Evolutionary conservation across 2,797 vertebrate species (phyloP).

Genomic region (Lepidocolaptes lacrymiger): DNA sequence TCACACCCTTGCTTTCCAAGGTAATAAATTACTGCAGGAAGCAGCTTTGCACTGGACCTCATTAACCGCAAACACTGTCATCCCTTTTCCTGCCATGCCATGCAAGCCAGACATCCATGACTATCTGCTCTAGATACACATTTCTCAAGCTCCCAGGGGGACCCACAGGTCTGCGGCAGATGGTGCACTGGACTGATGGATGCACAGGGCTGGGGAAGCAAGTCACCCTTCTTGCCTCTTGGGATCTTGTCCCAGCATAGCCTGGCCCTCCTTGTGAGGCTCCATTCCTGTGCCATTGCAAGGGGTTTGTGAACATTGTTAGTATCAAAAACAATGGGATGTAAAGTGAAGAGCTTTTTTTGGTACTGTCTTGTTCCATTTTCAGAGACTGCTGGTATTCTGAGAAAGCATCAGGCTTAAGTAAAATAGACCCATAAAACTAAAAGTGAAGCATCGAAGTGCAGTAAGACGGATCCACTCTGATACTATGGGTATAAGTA

Average conservation of each 20-base stretch:
- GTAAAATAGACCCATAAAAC: not conserved
- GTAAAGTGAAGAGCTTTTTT: not conserved
- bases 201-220: not conserved
- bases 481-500: rapidly evolving
- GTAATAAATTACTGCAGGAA: not conserved
- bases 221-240: not conserved
- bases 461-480: not conserved
- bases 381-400: not conserved
- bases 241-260: not conserved
- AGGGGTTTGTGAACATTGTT: not conserved
- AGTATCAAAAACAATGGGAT: not conserved
- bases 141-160: constrained; percentile 17
- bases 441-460: not conserved
- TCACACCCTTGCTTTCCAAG: constrained; percentile 1
- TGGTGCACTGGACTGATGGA: not conserved
- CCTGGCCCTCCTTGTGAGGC: not conserved
- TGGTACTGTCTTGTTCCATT: not conserved
- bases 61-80: rapidly evolving
- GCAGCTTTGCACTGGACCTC: constrained; percentile 21
- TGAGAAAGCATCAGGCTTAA: not conserved
- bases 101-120: not conserved
- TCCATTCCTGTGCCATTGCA: not conserved
- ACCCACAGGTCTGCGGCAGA: not conserved
- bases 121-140: not conserved
- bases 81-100: not conserved